Evolutionary conservation across 2,113 vertebrate species (phyloP).

Genomic region (Geothlypis trichas): DNA sequence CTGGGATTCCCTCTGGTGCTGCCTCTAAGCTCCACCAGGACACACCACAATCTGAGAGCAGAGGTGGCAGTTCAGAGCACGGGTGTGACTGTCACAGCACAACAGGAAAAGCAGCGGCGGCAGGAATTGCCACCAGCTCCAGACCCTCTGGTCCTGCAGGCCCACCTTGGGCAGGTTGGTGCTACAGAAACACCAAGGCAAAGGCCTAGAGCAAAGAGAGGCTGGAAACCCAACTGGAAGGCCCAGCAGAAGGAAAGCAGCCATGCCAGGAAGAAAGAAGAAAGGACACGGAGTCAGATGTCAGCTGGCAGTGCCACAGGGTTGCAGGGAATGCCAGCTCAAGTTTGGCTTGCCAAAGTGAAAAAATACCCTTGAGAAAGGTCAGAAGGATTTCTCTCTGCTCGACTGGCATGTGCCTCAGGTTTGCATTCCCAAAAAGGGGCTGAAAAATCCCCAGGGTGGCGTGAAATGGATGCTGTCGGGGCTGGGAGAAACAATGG

Average conservation of each 20-base stretch:
- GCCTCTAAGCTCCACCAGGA: neutral
- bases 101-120: neutral
- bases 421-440: neutral
- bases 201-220: neutral
- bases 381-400: neutral
- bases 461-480: neutral
- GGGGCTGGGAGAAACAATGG: neutral
- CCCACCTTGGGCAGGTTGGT: fast-evolving
- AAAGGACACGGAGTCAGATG: neutral
- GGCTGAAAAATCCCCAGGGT: neutral
- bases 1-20: neutral
- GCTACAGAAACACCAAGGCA: neutral
- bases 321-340: neutral
- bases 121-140: neutral
- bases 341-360: neutral
- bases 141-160: neutral
- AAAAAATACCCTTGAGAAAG: neutral
- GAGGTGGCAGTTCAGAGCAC: neutral
- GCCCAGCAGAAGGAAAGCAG: neutral
- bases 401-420: neutral
- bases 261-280: neutral
- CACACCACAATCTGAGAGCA: fast-evolving
- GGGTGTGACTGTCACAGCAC: fast-evolving
- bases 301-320: neutral
- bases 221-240: neutral